Conservation (phyloP, 2,888 invertebrate genomes). For the Halictus quadricinctus region DNA sequence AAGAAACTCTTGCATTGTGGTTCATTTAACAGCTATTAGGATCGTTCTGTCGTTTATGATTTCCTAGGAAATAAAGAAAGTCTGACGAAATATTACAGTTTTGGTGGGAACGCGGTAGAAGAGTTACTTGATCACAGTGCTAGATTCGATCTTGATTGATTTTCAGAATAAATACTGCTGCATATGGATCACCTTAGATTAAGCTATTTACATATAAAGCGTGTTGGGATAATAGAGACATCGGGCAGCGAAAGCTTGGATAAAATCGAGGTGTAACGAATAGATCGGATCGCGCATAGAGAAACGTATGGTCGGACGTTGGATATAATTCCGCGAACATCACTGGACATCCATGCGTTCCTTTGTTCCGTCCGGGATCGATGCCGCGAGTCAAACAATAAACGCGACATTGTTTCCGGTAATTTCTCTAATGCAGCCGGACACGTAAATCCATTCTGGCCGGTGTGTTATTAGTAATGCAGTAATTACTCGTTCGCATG, state of each 20-base stretch:
- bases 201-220: background rate
- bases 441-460: conserved; percentile 37
- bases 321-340: background rate
- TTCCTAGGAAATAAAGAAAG: too few relatives aligned
- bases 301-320: background rate
- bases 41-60: too few relatives aligned
- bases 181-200: background rate
- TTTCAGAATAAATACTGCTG: background rate
- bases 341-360: background rate
- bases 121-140: too few relatives aligned
- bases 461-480: conserved; percentile 39
- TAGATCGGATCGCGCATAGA: background rate
- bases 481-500: conserved; percentile 55
- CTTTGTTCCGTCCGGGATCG: conserved; percentile 23
- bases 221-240: too few relatives aligned
- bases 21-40: too few relatives aligned
- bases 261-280: too few relatives aligned
- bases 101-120: too few relatives aligned
- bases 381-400: conserved; percentile 42
- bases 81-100: too few relatives aligned
- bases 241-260: too few relatives aligned
- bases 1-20: too few relatives aligned
- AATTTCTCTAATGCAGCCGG: conserved; percentile 47
- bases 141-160: background rate
- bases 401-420: conserved; percentile 37